Conservation (phyloP, 1,140 invertebrate genomes). For the Bursaphelenchus mucronatus region DNA sequence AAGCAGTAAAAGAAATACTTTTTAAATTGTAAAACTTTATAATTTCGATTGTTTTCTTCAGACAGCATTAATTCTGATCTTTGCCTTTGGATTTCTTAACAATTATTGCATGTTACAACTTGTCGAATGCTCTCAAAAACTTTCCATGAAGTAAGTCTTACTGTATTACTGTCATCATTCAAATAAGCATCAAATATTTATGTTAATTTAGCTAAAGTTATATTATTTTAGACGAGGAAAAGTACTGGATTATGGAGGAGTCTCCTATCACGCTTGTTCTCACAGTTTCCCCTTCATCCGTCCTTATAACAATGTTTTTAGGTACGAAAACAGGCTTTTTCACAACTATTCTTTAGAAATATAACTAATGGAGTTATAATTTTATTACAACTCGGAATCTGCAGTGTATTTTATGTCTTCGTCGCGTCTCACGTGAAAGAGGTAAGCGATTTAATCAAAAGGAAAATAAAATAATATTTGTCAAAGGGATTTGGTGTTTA, state of each 20-base stretch:
- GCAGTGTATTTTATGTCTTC: constrained; percentile 57
- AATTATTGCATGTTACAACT: constrained; percentile 52
- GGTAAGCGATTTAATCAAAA: constrained; percentile 18
- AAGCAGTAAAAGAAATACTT: constrained; percentile 7
- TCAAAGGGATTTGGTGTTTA: no score
- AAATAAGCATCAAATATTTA: background rate
- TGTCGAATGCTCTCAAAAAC: constrained; percentile 51
- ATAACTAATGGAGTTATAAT: constrained; percentile 32
- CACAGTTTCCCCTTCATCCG: constrained; percentile 37
- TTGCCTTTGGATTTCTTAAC: constrained; percentile 53
- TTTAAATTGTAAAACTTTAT: background rate
- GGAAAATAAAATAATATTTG: no score
- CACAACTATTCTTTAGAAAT: constrained; percentile 20
- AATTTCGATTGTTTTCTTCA: constrained; percentile 1
- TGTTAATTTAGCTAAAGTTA: background rate
- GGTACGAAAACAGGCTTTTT: constrained; percentile 10
- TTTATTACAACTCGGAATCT: constrained; percentile 51
- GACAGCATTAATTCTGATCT: constrained; percentile 41
- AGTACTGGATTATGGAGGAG: constrained; percentile 49
- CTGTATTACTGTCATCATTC: background rate
- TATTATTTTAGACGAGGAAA: constrained; percentile 34
- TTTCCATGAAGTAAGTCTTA: constrained; percentile 37
- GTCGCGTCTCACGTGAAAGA: constrained; percentile 48
- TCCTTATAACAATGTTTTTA: constrained; percentile 28
- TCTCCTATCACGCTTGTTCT: constrained; percentile 46